Percentiles rank a stretch among this genome's conserved stretches.
Conservation (phyloP, 92 coral and sea anemone genomes). For the Parazoanthus swiftii region DNA sequence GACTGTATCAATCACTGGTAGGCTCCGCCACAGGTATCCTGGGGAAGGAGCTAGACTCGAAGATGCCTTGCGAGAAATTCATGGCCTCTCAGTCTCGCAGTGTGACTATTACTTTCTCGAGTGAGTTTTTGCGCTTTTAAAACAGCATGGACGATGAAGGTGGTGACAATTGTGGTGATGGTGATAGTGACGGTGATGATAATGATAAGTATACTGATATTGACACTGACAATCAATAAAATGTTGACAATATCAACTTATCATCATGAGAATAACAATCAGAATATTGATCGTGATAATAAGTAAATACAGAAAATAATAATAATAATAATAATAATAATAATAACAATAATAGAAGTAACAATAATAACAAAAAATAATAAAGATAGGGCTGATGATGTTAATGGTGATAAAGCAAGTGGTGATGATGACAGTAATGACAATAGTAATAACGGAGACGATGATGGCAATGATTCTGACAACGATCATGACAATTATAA, state of each 20-base stretch:
- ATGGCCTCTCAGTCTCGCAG: neutral
- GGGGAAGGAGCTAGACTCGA: neutral
- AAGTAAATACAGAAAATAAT: too few relatives aligned
- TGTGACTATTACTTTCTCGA: neutral
- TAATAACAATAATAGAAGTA: too few relatives aligned
- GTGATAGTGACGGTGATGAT: neutral
- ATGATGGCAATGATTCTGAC: neutral
- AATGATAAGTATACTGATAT: neutral
- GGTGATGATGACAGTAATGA: neutral
- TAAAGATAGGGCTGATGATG: too few relatives aligned
- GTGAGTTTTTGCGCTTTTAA: neutral
- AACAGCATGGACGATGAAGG: too few relatives aligned
- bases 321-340: too few relatives aligned
- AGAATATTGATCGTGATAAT: too few relatives aligned
- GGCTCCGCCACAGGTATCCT: neutral
- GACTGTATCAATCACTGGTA: neutral
- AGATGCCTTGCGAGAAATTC: neutral
- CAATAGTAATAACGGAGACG: neutral
- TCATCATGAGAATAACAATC: too few relatives aligned
- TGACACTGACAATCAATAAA: neutral
- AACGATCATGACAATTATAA: neutral
- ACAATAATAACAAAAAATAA: too few relatives aligned
- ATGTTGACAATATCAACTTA: neutral
- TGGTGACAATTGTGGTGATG: neutral
- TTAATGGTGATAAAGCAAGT: neutral